Base-by-base conservation (phyloP, 2,888 invertebrate genomes). In the Cosmia pyralina region DNA sequence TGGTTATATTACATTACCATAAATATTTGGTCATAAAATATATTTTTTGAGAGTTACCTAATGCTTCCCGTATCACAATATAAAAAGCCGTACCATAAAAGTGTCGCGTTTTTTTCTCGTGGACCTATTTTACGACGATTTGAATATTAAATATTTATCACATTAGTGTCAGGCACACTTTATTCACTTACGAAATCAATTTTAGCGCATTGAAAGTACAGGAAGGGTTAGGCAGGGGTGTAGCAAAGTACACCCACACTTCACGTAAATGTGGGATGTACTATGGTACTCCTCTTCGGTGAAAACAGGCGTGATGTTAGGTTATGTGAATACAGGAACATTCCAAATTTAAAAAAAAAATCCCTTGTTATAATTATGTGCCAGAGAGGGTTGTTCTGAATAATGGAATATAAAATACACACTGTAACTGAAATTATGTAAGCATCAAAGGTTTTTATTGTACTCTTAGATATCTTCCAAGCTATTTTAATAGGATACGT, bases 1-100 rank as follows among this genome's bases (percentile, higher is more conserved):
- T 64, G 67, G 70, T 64, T 83, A 79, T 84, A 81, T 85, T 74
- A 77, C 76, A 78, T 78, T 83, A 84, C 66, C 85, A 78, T 83
- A 85, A 85, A 85, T 84, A 79, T 81, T 78, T 75, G 46, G 74
- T 64, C 75, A 68, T 85, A 79, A 81, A 85, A 74, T 77, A 77
- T 76, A 83, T 75, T 79, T 74, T 79, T 83, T 75, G 66, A 69
- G 59, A 76, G 74, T 76, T 75, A n/a, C n/a, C n/a, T n/a, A 85
- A 75, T 77, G 83, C 60, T 77, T 75, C 58, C 72, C 70, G 62
- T 63, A 55, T 70, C 22, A 64, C 60, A 60, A 52, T 72, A 69
- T 74, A 69, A 83, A 84, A 81, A 69, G 50, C n/a, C 53, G 70
- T 67, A 60, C 63, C 73, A 69, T 70, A 57, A 77, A 81, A 79